Evolutionary conservation across 2,888 invertebrate species (phyloP).

Genomic region (Drosophila crucigera): DNA sequence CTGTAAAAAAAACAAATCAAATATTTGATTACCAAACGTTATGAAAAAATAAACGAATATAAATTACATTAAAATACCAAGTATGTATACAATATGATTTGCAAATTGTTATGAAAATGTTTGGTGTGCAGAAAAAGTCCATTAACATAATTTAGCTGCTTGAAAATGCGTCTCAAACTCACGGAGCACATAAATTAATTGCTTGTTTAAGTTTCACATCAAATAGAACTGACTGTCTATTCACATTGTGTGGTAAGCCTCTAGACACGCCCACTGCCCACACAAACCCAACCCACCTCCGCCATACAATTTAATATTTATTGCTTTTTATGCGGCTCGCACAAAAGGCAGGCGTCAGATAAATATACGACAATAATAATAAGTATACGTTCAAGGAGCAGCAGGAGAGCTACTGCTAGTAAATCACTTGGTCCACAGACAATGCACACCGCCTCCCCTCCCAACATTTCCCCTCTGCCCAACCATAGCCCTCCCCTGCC

Average conservation of each 20-base stretch:
- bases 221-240: conserved; percentile 50
- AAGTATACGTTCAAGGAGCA: conserved; percentile 43
- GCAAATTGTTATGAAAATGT: conserved; percentile 2
- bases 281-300: background rate
- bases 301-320: conserved; percentile 66
- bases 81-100: background rate
- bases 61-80: background rate
- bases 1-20: background rate
- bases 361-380: conserved; percentile 69
- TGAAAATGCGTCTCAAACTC: conserved; percentile 10
- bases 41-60: background rate
- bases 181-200: conserved; percentile 56
- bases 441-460: background rate
- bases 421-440: conserved; percentile 55
- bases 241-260: conserved; percentile 41
- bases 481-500: background rate
- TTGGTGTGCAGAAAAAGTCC: background rate
- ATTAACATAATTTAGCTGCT: conserved; percentile 36
- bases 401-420: conserved; percentile 31
- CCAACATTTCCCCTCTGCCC: background rate
- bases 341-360: conserved; percentile 68
- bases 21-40: background rate
- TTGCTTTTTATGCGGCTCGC: conserved; percentile 64
- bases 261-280: conserved; percentile 22
- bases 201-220: conserved; percentile 66